phyloP scores from a whole-genome alignment of 1,140 invertebrate species.

The Bicyclus anynana region DNA sequence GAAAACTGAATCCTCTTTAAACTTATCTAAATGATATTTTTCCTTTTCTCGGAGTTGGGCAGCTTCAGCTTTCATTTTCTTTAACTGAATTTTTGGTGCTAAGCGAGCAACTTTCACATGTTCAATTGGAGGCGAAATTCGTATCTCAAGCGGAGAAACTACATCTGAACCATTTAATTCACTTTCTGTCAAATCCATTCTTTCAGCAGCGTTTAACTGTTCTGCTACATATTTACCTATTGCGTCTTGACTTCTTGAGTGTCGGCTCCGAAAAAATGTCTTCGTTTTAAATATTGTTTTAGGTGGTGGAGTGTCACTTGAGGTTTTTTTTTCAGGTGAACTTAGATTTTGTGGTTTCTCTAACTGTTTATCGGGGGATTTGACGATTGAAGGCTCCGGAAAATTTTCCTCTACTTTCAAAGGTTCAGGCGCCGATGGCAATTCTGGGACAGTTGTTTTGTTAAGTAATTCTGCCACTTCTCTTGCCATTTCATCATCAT shows the following conservation, averaged over 20 bases:
- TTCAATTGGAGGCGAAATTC: conserved; percentile 58
- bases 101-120: conserved; percentile 62
- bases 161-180: conserved; percentile 60
- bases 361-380: conserved; percentile 67
- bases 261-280: conserved; percentile 77
- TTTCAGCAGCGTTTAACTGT: conserved; percentile 64
- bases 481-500: conserved; percentile 72
- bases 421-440: conserved; percentile 67
- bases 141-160: conserved; percentile 46
- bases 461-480: conserved; percentile 78
- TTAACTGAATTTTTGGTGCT: conserved; percentile 74
- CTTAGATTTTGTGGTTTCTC: conserved; percentile 43
- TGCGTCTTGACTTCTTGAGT: conserved; percentile 76
- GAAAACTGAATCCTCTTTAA: conserved; percentile 20
- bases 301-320: conserved; percentile 48
- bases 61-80: conserved; percentile 72
- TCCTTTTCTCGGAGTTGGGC: conserved; percentile 52
- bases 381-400: conserved; percentile 67
- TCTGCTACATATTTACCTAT: conserved; percentile 76
- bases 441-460: conserved; percentile 75
- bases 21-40: conserved; percentile 39
- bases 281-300: conserved; percentile 76
- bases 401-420: conserved; percentile 73
- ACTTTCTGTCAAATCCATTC: conserved; percentile 54
- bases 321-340: conserved; percentile 37